Conservation (phyloP, 2,797 vertebrate species). For the Sebastes miniatus region DNA sequence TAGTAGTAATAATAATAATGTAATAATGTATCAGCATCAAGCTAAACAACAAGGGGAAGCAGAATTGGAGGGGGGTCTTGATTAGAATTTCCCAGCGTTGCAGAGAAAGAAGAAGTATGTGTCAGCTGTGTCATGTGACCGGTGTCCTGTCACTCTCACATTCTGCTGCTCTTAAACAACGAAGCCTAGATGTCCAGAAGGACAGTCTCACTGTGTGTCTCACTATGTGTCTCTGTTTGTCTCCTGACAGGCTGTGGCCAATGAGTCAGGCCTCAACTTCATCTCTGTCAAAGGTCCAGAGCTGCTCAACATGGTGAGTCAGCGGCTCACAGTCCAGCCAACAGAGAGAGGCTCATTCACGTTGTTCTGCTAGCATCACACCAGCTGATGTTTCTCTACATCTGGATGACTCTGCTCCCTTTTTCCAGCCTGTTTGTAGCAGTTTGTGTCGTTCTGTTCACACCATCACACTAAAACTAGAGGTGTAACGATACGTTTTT, state of each 20-base stretch:
- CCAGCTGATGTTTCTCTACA: not conserved
- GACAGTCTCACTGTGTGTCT: not conserved
- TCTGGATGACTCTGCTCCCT: not conserved
- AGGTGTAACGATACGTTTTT: no score
- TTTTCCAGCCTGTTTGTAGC: not conserved
- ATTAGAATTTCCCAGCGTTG: no score
- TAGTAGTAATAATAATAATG: no score
- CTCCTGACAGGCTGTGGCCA: constrained; percentile 90
- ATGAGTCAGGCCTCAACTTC: constrained; percentile 97
- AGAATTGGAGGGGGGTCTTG: no score
- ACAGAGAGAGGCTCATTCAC: not conserved
- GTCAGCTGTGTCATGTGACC: no score
- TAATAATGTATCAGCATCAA: no score
- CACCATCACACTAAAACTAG: not conserved
- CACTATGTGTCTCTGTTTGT: constrained; percentile 13
- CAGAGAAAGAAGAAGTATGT: no score
- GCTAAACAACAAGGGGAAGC: no score
- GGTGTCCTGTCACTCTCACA: no score
- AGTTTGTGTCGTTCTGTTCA: not conserved
- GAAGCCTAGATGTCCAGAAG: no score
- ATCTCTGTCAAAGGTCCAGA: constrained; percentile 98
- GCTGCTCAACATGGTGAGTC: constrained; percentile 96
- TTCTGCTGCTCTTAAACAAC: no score
- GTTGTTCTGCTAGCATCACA: no score
- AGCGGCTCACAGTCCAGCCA: not conserved